Evolutionary conservation across 2,797 vertebrate genomes (phyloP), one percentile per base, ranked within the genome.

Genomic region (Liparis tanakae): DNA sequence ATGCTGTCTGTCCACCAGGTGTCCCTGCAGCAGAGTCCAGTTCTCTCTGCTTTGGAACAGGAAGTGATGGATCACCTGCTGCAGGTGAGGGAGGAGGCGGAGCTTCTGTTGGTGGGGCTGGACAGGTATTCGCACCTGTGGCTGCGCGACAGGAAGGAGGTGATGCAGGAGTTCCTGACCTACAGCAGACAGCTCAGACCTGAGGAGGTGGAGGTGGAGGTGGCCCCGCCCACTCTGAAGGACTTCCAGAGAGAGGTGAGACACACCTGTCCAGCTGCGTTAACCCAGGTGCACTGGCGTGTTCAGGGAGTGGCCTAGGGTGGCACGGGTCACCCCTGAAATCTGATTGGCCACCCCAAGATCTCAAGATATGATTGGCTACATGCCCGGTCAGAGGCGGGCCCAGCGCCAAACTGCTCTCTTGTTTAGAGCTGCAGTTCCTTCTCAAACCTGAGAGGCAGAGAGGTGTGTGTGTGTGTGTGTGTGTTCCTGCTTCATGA

Each of bases 211-310:
- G 93, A 96, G 54, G 78, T 87, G 1, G 87, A 89, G 0, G 74
- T 64, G 0, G 89, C 92, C 15, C 89, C 93, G 0, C 77, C 90
- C 0, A 86, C 87, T 0, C 92, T 96, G 15, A 90, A 86, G 56
- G 95, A 95, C 58, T 94, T 96, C 76, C 81, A 88, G 78, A 93
- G 91, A 13, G 94, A 96, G 74, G 95, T 97, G 0, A 90, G 64
- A 48, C 18, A 17, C 70, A 55, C 50, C 59, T 34, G 54, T 51
- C 20, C 43, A 44, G 15, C 5, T 44, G 43, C 17, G 15, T 17
- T 44, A 17, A 22, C 12, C 1, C 14, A 44, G n/a, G n/a, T n/a
- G n/a, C n/a, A n/a, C n/a, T n/a, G n/a, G n/a, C n/a, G n/a, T n/a
- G n/a, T n/a, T n/a, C n/a, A n/a, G n/a, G n/a, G n/a, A n/a, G n/a